Conservation (phyloP, 2,113 vertebrate genomes). For the Mormoops blainvillei region DNA sequence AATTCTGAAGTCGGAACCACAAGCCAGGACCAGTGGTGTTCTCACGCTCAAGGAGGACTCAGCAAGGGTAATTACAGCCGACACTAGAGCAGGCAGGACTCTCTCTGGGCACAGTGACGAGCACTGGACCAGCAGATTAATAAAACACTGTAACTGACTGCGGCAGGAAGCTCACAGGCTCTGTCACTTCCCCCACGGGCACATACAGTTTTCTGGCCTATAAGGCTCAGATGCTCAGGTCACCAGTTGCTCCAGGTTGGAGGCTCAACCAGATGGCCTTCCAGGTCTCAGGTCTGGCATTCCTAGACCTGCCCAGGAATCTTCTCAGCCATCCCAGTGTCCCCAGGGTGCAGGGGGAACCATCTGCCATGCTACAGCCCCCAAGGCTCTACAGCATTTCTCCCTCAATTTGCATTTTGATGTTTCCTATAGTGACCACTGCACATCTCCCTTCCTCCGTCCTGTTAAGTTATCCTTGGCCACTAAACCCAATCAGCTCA, state of each 20-base stretch:
- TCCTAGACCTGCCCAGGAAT: slow-evolving; percentile 4
- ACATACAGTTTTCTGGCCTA: background rate
- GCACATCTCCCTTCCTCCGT: background rate
- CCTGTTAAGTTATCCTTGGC: background rate
- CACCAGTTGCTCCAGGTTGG: background rate
- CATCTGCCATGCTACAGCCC: background rate
- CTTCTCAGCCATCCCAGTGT: background rate
- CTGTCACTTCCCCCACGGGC: background rate
- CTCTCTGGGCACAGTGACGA: background rate
- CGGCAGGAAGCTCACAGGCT: background rate
- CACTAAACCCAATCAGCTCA: background rate
- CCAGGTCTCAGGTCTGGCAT: slow-evolving; percentile 11
- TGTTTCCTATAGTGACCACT: background rate
- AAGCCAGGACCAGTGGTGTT: background rate
- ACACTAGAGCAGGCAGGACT: background rate
- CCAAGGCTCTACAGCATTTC: background rate
- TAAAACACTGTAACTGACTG: background rate
- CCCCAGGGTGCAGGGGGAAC: background rate
- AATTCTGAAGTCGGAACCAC: background rate
- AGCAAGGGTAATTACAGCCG: background rate
- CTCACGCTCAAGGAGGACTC: background rate
- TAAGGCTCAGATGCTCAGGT: slow-evolving; percentile 3
- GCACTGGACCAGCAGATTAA: background rate
- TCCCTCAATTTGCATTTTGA: background rate
- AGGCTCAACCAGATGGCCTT: background rate